These are phyloP conservation scores for Neolamprologus ventralis DNA, from an alignment of 2,113 vertebrate species.

Conservation along the genomic window DNA sequence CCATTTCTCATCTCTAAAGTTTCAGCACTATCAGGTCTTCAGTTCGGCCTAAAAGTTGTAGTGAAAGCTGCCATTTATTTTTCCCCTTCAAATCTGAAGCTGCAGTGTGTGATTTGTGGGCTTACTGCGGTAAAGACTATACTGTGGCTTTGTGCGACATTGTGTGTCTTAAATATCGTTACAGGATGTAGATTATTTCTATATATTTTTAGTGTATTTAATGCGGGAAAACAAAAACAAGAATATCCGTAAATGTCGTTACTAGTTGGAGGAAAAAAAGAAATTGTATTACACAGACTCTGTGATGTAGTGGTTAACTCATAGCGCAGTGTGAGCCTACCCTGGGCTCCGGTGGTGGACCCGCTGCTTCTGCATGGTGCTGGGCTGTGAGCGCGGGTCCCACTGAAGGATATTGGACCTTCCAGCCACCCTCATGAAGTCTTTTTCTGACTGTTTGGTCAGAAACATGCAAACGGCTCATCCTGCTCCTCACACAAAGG, in stretches of 20 bases:
- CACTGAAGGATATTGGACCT: background rate
- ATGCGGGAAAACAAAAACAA: background rate
- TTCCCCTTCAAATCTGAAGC: background rate
- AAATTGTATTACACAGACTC: background rate
- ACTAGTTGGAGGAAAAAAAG: rapidly evolving
- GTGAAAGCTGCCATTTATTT: background rate
- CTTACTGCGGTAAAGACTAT: background rate
- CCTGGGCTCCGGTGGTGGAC: background rate
- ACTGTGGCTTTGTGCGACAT: background rate
- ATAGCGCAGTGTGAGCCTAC: background rate
- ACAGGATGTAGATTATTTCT: rapidly evolving
- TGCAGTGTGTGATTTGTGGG: background rate
- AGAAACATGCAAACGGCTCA: background rate
- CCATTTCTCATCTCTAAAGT: background rate
- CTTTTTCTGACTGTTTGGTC: background rate
- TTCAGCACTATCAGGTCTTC: background rate
- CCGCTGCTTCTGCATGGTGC: background rate
- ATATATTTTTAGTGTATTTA: background rate
- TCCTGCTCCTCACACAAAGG: background rate
- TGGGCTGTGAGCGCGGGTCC: background rate
- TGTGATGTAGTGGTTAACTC: background rate
- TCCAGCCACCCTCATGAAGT: rapidly evolving
- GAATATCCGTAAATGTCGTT: background rate
- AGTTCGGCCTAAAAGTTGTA: background rate
- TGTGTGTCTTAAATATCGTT: background rate